A percentile compares a stretch with the other conserved stretches of the same genome.
These are phyloP conservation scores for Psophia crepitans DNA, from an alignment of 2,113 vertebrate species.

Conservation along the genomic window DNA sequence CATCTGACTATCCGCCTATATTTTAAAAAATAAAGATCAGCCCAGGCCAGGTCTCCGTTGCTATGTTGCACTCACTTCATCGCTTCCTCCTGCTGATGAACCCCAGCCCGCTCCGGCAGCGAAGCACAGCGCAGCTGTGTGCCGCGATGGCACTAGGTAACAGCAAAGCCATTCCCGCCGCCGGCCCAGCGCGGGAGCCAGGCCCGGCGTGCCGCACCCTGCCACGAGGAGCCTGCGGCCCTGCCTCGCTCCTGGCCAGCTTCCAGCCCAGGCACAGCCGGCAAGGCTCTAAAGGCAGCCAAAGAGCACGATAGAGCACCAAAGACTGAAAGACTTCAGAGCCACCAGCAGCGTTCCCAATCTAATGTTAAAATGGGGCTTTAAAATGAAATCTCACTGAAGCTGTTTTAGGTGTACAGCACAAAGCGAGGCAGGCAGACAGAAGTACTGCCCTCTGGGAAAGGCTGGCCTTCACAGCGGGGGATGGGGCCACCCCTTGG, in stretches of 20 bases:
- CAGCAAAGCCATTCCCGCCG: background rate
- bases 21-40: background rate
- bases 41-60: background rate
- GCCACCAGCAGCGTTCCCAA: background rate
- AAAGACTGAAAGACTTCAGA: background rate
- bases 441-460: background rate
- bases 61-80: background rate
- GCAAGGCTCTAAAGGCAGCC: background rate
- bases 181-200: fast-evolving
- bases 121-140: background rate
- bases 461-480: background rate
- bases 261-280: background rate
- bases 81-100: background rate
- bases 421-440: background rate
- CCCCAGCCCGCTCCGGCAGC: background rate
- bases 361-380: background rate
- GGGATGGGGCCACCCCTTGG: background rate
- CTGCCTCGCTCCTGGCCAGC: background rate
- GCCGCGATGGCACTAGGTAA: background rate
- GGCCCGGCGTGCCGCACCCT: fast-evolving
- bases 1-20: fast-evolving
- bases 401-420: background rate
- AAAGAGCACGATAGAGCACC: background rate
- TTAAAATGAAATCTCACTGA: background rate
- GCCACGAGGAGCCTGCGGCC: background rate